Evolutionary conservation across 1,140 invertebrate species (phyloP).

Genomic region (Mizuhopecten yessoensis): DNA sequence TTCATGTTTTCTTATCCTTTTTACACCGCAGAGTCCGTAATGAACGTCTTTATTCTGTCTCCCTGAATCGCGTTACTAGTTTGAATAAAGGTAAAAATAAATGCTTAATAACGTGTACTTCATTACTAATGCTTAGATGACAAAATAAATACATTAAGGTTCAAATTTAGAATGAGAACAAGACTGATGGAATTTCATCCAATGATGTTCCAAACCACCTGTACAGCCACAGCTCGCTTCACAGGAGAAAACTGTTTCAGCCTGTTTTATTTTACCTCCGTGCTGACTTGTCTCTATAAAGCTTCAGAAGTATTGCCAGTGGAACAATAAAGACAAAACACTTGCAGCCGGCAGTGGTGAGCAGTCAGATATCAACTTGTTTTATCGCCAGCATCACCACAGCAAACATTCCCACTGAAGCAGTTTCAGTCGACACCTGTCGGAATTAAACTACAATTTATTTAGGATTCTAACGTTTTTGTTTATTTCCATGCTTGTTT

Average conservation of each 20-base stretch:
- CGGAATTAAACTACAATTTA: constrained; percentile 17
- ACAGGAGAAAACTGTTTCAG: background rate
- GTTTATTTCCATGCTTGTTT: background rate
- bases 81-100: no score
- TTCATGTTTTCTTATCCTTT: no score
- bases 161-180: no score
- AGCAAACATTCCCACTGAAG: background rate
- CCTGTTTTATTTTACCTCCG: background rate
- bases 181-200: no score
- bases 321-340: background rate
- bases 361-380: background rate
- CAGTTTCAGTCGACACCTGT: constrained; percentile 32
- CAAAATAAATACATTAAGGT: no score
- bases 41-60: no score
- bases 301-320: background rate
- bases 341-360: background rate
- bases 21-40: no score
- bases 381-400: background rate
- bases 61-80: no score
- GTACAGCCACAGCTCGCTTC: no score
- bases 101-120: no score
- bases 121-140: no score
- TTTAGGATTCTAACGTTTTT: background rate
- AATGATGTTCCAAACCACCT: no score
- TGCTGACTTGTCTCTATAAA: background rate